These are phyloP conservation scores for Nebria ingens DNA, from an alignment of 1,140 invertebrate genomes.

Conservation along the genomic window DNA sequence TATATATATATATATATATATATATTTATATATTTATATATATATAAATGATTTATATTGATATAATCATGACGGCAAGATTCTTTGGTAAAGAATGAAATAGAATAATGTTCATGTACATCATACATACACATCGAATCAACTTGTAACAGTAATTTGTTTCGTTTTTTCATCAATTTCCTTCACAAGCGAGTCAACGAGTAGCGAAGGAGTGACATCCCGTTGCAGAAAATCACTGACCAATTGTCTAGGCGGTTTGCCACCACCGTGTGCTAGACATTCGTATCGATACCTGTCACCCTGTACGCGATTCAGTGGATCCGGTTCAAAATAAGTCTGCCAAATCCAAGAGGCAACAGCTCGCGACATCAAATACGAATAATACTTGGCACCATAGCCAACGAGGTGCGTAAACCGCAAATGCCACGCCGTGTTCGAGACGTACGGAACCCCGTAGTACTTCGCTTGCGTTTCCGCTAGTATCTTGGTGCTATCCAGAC, in stretches of 20 bases:
- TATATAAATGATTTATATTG: too few species aligned
- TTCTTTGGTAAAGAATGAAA: too few species aligned
- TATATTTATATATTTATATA: too few species aligned
- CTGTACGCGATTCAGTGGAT: constrained; percentile 67
- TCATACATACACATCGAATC: too few species aligned
- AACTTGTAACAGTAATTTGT: constrained; percentile 12
- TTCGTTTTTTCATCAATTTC: constrained; percentile 42
- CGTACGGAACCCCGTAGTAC: constrained; percentile 80
- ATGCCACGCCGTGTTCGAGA: constrained; percentile 90
- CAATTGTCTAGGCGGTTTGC: constrained; percentile 61
- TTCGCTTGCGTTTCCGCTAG: constrained; percentile 66
- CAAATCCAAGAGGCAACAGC: constrained; percentile 90
- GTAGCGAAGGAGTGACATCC: constrained; percentile 48
- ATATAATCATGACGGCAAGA: too few species aligned
- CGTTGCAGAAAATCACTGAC: constrained; percentile 62
- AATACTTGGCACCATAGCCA: constrained; percentile 97
- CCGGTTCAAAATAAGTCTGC: constrained; percentile 73
- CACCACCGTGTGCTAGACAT: constrained; percentile 82
- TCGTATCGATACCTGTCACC: constrained; percentile 69
- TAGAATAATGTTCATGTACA: too few species aligned
- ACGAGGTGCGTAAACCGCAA: constrained; percentile 92
- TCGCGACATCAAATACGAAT: constrained; percentile 90
- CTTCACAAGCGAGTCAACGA: constrained; percentile 44
- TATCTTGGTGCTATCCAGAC: constrained; percentile 62
- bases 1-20: too few species aligned